Evolutionary conservation across 1,140 invertebrate genomes (phyloP), one percentile per base, ranked within the genome.

Genomic region (Plectus sambesii): DNA sequence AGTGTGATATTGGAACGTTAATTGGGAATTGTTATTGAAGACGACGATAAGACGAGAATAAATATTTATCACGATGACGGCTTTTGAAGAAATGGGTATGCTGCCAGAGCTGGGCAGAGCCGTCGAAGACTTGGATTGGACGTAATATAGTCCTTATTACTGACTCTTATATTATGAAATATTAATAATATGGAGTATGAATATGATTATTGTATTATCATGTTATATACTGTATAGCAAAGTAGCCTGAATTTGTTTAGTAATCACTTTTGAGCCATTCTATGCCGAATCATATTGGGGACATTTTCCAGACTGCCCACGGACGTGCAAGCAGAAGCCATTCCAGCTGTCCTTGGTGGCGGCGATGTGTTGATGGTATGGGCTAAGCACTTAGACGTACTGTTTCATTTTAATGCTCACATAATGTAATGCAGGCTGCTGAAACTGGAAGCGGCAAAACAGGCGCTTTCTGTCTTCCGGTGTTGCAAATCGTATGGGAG

Each of bases 401-500:
- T n/a, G 26, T 42, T 55, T 33, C 27, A 8, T 37, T 47, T 24
- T 53, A 4, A 23, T 15, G 8, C 20, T 47, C 25, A 20, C 8
- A 19, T 5, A 26, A 37, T 24, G 15, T 27, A 19, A 67, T 65
- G 37, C 51, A 76, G 75, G 93, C 93, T 52, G 93, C 93, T 6
- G 93, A 99, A 76, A 99, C 93, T 30, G 94, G 94, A 8, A 94
- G 87, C 70, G 88, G 88, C 42, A 98, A 99, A 79, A 99, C 93
- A 19, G 93, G 92, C 43, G 93, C 94, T 1, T 99, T 98, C 72
- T 98, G 90, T 75, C 72, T 99, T 36, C 93, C 94, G 8, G 85
- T 99, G 62, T 69, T 98, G 23, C 94, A 99, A 74, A 97, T 92
- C 68, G 92, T 98, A 1, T 92, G 87, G 85, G 94, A 99, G 77